Conservation (phyloP, 2,113 vertebrate genomes). For the Urocitellus parryii region DNA sequence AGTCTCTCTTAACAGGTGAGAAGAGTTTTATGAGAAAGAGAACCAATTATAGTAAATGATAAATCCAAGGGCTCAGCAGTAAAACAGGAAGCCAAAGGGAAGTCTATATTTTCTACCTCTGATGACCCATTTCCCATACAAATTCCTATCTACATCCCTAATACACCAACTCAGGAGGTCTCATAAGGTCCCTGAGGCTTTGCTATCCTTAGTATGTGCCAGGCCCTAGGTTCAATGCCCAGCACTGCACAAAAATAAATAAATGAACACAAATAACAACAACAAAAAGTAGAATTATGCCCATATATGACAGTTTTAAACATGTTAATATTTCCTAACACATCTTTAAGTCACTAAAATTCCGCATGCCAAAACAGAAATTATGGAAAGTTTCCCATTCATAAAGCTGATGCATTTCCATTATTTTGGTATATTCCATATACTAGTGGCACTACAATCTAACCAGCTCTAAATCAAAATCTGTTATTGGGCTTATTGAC, state of each 20-base stretch:
- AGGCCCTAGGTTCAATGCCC: not conserved
- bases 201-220: not conserved
- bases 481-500: not conserved
- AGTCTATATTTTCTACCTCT: not conserved
- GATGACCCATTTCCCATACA: not conserved
- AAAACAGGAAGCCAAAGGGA: not conserved
- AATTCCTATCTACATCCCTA: not conserved
- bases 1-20: not conserved
- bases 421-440: not conserved
- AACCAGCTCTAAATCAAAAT: not conserved
- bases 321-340: not conserved
- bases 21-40: not conserved
- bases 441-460: not conserved
- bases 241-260: not conserved
- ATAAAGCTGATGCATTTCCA: not conserved
- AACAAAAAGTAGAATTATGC: not conserved
- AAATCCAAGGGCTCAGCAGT: not conserved
- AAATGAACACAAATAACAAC: not conserved
- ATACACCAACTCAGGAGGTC: not conserved
- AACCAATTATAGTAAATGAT: constrained; percentile 15
- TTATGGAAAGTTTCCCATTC: not conserved
- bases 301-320: not conserved
- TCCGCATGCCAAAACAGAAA: not conserved
- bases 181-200: not conserved
- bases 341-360: not conserved